A percentile compares a stretch with the other conserved stretches of the same genome.
These are phyloP conservation scores for Pyrocephalus nanus DNA, from an alignment of 2,797 vertebrate species.

Conservation along the genomic window DNA sequence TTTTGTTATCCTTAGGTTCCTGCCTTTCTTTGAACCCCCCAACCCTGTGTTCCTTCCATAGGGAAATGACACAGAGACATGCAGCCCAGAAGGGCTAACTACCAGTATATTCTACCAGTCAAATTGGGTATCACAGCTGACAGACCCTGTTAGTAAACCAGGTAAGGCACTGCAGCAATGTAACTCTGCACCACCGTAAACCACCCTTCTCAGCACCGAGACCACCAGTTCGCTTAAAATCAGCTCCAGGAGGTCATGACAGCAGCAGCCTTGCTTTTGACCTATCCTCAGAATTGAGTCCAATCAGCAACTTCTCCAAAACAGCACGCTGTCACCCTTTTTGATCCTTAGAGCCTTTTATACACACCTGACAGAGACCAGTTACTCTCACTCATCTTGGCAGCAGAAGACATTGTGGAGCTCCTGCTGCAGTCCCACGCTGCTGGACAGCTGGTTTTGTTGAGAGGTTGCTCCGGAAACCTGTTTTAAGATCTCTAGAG, in stretches of 20 bases:
- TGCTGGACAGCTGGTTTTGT: neutral
- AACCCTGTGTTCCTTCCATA: neutral
- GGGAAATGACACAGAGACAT: neutral
- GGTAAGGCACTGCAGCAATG: neutral
- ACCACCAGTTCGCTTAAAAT: neutral
- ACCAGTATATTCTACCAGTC: neutral
- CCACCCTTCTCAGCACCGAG: neutral
- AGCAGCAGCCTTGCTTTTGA: neutral
- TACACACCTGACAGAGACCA: neutral
- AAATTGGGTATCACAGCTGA: neutral
- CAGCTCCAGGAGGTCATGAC: neutral
- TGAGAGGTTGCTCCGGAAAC: neutral
- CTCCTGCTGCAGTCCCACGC: neutral
- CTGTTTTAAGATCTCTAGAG: conserved; percentile 31
- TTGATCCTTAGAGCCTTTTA: neutral
- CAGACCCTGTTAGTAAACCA: neutral
- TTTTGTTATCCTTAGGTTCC: neutral
- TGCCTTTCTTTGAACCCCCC: neutral
- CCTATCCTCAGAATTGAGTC: neutral
- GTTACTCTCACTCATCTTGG: neutral
- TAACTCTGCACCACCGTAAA: neutral
- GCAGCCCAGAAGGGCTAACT: neutral
- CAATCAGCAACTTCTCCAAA: neutral
- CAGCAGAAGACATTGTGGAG: neutral
- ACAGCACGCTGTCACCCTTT: neutral